Evolutionary conservation across 2,888 invertebrate genomes (phyloP).

Genomic region (Heliconius sara): DNA sequence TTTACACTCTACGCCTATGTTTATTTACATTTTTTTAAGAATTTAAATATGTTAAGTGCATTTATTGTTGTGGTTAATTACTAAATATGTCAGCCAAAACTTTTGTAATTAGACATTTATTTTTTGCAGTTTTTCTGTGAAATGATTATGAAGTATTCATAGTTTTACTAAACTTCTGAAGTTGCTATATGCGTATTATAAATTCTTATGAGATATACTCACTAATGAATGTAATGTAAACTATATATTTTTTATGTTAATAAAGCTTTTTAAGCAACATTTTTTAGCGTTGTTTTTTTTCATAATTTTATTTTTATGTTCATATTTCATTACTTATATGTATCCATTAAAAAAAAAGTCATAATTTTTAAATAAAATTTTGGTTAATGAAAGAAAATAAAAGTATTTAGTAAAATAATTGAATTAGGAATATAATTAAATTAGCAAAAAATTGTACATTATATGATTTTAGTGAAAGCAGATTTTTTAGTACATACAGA

Average conservation of each 20-base stretch:
- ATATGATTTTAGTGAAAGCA: conserved; percentile 55
- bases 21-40: background rate
- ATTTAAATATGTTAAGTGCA: background rate
- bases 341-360: background rate
- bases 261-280: conserved; percentile 10
- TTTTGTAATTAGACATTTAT: background rate
- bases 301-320: background rate
- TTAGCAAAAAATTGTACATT: background rate
- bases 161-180: background rate
- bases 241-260: conserved; percentile 9
- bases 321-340: conserved; percentile 7
- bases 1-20: background rate
- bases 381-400: background rate
- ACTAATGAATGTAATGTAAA: background rate
- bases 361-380: background rate
- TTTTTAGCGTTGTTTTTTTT: background rate
- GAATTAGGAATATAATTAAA: background rate
- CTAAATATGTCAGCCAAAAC: background rate
- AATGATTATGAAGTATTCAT: background rate
- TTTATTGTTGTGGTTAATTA: background rate
- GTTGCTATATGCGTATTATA: background rate
- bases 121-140: background rate
- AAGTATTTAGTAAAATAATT: background rate
- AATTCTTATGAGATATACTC: background rate
- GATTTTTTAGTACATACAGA: conserved; percentile 69